Conservation (phyloP, 1,140 invertebrate species). For the Eriocheir sinensis region DNA sequence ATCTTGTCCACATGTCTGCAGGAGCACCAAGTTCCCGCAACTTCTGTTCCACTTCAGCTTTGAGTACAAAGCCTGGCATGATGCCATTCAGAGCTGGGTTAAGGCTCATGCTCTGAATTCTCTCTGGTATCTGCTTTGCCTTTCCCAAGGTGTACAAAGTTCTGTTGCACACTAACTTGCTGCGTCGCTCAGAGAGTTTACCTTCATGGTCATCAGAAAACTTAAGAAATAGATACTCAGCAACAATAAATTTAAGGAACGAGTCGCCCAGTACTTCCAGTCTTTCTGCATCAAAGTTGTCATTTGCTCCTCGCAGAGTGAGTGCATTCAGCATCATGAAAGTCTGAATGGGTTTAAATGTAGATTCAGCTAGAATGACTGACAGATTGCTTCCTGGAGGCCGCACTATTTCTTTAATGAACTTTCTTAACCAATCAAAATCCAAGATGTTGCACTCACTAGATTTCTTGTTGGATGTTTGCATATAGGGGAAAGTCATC, state of each 20-base stretch:
- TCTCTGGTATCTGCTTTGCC: slow-evolving; percentile 32
- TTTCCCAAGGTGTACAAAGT: slow-evolving; percentile 59
- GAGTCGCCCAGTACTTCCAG: slow-evolving; percentile 77
- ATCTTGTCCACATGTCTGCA: slow-evolving; percentile 14
- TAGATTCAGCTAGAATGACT: background rate
- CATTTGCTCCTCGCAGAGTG: slow-evolving; percentile 66
- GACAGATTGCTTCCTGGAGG: slow-evolving; percentile 38
- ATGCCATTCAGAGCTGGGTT: slow-evolving; percentile 45
- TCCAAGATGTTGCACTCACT: background rate
- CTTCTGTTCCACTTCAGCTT: background rate
- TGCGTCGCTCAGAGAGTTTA: slow-evolving; percentile 39
- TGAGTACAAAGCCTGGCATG: slow-evolving; percentile 60
- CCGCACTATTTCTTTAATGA: background rate
- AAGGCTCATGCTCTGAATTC: slow-evolving; percentile 50
- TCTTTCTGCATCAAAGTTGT: slow-evolving; percentile 74
- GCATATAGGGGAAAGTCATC: background rate
- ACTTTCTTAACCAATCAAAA: slow-evolving; percentile 48
- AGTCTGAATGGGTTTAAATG: slow-evolving; percentile 49
- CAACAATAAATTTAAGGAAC: slow-evolving; percentile 67
- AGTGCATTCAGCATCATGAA: slow-evolving; percentile 71
- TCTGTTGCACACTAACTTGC: slow-evolving; percentile 59
- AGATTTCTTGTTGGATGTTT: background rate
- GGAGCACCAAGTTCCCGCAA: slow-evolving; percentile 25
- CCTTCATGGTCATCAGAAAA: slow-evolving; percentile 50
- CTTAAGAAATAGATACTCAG: slow-evolving; percentile 62